phyloP scores from a whole-genome alignment of 64 coral and sea anemone species.

The Stichodactyla helianthus region DNA sequence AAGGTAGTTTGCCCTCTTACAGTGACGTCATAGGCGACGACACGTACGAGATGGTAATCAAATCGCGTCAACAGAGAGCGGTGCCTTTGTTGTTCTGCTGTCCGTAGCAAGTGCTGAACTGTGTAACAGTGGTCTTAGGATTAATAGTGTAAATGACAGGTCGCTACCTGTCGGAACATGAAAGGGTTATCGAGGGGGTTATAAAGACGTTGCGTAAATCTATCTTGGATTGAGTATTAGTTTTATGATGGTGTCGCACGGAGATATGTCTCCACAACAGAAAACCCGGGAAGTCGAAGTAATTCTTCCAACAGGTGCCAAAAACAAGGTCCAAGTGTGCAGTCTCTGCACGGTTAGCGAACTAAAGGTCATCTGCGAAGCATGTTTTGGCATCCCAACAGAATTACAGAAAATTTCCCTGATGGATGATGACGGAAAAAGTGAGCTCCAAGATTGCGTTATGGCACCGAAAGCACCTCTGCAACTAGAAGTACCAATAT shows the following conservation, averaged over 20 bases:
- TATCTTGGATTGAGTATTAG: not conserved
- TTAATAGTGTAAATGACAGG: not conserved
- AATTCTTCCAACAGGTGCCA: slow-evolving; percentile 18
- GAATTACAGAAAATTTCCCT: slow-evolving; percentile 32
- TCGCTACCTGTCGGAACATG: slow-evolving; percentile 5
- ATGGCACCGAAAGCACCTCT: slow-evolving; percentile 18
- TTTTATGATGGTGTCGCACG: slow-evolving; percentile 2
- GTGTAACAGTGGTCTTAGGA: slow-evolving; percentile 1
- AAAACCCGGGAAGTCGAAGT: not conserved
- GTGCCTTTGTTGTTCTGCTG: not conserved
- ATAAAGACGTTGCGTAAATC: not conserved
- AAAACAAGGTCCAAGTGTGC: slow-evolving; percentile 14
- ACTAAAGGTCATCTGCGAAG: slow-evolving; percentile 39
- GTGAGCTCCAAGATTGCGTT: slow-evolving; percentile 50
- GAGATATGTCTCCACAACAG: not conserved
- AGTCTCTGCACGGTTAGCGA: slow-evolving; percentile 28
- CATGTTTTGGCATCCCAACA: slow-evolving; percentile 41
- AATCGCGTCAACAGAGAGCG: not conserved
- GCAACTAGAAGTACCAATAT: slow-evolving; percentile 65
- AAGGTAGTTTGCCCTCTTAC: not conserved
- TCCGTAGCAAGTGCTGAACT: not conserved
- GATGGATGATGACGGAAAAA: not conserved
- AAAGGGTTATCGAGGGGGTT: slow-evolving; percentile 9
- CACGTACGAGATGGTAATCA: slow-evolving; percentile 1
- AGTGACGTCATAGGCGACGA: slow-evolving; percentile 7